Evolutionary conservation across 2,797 vertebrate species (phyloP), one percentile per base, ranked within the genome.

Genomic region (Cossypha dichroa): DNA sequence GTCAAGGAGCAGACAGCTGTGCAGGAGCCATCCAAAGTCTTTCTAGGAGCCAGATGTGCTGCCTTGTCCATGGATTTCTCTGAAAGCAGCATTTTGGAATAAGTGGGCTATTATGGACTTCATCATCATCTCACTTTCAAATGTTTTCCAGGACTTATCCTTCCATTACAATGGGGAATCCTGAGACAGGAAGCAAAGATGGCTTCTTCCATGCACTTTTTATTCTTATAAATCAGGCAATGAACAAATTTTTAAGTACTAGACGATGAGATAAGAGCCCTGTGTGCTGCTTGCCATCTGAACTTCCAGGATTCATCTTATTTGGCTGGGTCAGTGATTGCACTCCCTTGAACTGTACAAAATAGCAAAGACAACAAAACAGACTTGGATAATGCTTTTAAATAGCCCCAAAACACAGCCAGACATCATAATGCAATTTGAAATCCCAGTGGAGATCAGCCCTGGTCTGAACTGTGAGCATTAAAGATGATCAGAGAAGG

Each of bases 181-280:
- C 95, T 93, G 82, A 81, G 75, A 83, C 56, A 96, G 95, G 94
- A 94, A 96, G 29, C 64, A 56, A 85, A 59, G 73, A 59, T 86
- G 70, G 76, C 93, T 96, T 28, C 73, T 91, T 91, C 64, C 76
- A 48, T 45, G 43, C 19, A 4, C 58, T 59, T 85, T 64, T 67
- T 66, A 90, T 92, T 43, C 63, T 84, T 68, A 49, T 26, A 38
- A 40, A 38, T 64, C 2, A 11, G 75, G 59, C 79, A 73, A 19
- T 6, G 33, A 75, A 28, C 31, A 25, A 5, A 11, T 67, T 63
- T 41, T 68, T 75, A 34, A 90, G 91, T 91, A 40, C 84, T 76
- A 96, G 85, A 94, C 51, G 31, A 93, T 96, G 95, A 96, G 95
- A 88, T 93, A 94, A 96, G 87, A 75, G 82, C 29, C 28, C 38